phyloP scores from a whole-genome alignment of 2,797 vertebrate genomes.

The Odontamblyopus lacepedii region DNA sequence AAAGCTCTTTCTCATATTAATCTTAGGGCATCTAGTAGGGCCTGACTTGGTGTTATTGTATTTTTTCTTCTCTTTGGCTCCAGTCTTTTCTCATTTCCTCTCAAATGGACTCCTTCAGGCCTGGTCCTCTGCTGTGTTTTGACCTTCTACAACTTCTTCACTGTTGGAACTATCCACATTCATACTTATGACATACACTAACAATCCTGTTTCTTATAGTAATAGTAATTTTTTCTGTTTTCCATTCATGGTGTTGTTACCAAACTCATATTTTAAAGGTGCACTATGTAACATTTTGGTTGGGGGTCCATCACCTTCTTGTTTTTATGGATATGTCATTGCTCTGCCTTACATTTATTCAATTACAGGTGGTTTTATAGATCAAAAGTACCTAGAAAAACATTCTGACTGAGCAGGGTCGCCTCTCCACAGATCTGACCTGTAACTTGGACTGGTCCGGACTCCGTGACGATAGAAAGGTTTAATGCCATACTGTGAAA shows the following conservation, averaged over 20 bases:
- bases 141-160: slow-evolving; percentile 41
- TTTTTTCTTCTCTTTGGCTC: slow-evolving; percentile 38
- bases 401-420: no score
- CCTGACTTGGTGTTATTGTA: slow-evolving; percentile 11
- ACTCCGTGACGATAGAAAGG: no score
- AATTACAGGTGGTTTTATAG: no score
- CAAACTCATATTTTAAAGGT: neutral
- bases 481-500: no score
- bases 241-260: neutral
- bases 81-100: slow-evolving; percentile 56
- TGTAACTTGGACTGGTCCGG: no score
- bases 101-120: slow-evolving; percentile 42
- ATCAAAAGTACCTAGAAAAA: no score
- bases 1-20: neutral
- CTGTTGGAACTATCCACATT: slow-evolving; percentile 9
- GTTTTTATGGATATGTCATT: no score
- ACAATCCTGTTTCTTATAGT: neutral
- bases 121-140: slow-evolving; percentile 35
- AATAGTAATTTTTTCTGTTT: neutral
- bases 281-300: no score
- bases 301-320: no score
- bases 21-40: neutral
- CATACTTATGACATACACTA: slow-evolving; percentile 12
- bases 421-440: no score
- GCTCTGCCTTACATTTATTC: no score